Evolutionary conservation across 2,888 invertebrate species (phyloP).

Genomic region (Automeris io): DNA sequence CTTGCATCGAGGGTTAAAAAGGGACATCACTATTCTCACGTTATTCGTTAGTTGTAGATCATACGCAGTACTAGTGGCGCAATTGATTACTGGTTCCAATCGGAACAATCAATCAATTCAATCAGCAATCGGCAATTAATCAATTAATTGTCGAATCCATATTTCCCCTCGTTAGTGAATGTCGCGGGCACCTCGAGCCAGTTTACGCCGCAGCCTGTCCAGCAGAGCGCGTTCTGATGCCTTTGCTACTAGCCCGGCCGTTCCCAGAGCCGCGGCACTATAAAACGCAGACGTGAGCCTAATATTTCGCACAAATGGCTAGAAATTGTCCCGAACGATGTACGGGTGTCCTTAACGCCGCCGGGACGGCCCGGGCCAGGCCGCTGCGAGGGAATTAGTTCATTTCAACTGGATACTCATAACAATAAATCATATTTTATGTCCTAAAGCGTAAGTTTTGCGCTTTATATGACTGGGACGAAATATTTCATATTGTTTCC

Average conservation of each 20-base stretch:
- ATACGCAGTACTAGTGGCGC: no score
- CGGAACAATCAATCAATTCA: no score
- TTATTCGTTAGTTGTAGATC: no score
- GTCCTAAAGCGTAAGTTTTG: no score
- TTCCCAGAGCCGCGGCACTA: conserved; percentile 1
- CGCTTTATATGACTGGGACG: no score
- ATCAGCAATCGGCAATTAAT: no score
- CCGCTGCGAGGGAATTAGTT: neutral
- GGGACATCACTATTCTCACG: no score
- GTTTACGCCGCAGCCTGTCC: neutral
- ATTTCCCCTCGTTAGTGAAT: no score
- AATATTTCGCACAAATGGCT: conserved; percentile 2
- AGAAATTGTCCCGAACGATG: conserved; percentile 1
- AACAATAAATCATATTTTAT: neutral
- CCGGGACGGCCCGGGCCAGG: neutral
- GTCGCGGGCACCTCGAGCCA: neutral
- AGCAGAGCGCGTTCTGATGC: neutral
- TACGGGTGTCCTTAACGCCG: neutral
- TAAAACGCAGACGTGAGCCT: conserved; percentile 3
- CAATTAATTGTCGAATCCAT: no score
- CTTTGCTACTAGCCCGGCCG: neutral
- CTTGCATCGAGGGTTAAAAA: no score
- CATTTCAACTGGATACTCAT: neutral
- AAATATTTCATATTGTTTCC: no score
- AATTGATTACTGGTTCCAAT: no score